Evolutionary conservation across 2,113 vertebrate genomes (phyloP), one percentile per base, ranked within the genome.

Genomic region (Emydura subglobosa): DNA sequence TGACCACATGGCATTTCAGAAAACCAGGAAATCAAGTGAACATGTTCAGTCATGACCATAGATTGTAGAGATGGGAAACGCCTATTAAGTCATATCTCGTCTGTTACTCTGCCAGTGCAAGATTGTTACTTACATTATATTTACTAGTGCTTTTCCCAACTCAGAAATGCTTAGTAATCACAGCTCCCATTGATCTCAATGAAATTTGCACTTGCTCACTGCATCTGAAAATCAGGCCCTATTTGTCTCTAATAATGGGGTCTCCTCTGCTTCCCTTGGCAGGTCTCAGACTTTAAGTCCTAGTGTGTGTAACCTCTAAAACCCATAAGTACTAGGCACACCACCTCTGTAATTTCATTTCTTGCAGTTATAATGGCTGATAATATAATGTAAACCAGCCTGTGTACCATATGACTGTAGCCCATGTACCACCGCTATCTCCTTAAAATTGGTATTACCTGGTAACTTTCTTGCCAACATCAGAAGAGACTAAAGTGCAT

Each of bases 401-500:
- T 44, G 24, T 14, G 42, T 14, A 24, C 24, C 22, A 44, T 44
- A 25, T 47, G 24, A 44, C 10, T 86, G 78, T 76, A 82, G 65
- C 83, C 49, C 24, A 17, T 84, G 42, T 29, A 83, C 25, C 59
- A 91, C 49, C 83, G 81, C 59, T 81, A 57, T 4, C 3, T 3
- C 13, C 39, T 83, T 86, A 44, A 55, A 44, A 82, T 51, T 27
- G 5, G 6, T 39, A 55, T 42, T n/a, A 55, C 16, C 51, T 49
- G 10, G 1, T 57, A 84, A 49, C 10, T 51, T 89, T 34, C 44
- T 79, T 17, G 31, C 16, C 29, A 25, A 22, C 17, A 31, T 0
- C 0, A 94, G 42, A 11, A 74, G 24, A 87, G 22, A 19, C 13
- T 9, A 39, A 39, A 0, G 0, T 5, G 29, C 34, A 44, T 83